These are phyloP conservation scores for Myrmophylax atrothorax DNA, from an alignment of 2,113 vertebrate species.

Conservation along the genomic window DNA sequence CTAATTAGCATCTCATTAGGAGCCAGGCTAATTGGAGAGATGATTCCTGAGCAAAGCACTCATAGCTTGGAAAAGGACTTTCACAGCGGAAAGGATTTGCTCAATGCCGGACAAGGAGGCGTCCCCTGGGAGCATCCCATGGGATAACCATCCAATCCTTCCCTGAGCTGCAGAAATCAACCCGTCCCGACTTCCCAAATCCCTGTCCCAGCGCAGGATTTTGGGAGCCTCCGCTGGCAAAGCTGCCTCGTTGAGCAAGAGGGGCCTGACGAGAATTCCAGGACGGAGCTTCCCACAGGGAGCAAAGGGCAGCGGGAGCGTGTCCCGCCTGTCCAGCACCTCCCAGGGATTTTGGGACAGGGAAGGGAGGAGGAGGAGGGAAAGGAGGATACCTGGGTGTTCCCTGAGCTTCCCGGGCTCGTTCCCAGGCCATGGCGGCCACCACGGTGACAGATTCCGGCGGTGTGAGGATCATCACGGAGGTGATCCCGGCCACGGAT, in stretches of 20 bases:
- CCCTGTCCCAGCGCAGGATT: background rate
- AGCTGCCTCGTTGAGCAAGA: background rate
- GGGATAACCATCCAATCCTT: background rate
- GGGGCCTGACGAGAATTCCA: background rate
- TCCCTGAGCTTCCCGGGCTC: background rate
- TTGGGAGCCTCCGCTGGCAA: background rate
- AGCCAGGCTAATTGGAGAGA: background rate
- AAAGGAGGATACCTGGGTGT: background rate
- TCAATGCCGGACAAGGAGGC: accelerated
- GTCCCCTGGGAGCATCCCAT: background rate
- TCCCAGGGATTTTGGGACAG: background rate
- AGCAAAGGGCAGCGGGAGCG: background rate
- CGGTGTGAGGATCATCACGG: constrained; percentile 35
- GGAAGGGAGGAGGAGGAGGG: background rate
- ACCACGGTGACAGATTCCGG: background rate
- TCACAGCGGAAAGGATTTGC: accelerated
- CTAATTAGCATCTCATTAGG: background rate
- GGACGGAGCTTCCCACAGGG: background rate
- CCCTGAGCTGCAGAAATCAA: background rate
- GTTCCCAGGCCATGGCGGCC: background rate
- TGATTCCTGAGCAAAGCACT: background rate
- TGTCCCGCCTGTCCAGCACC: background rate
- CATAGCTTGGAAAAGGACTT: no score
- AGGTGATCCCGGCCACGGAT: constrained; percentile 18
- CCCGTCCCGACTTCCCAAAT: background rate